phyloP scores from a whole-genome alignment of 37 sponge, comb jelly and placozoan genomes.

The Axinella damicornis region DNA sequence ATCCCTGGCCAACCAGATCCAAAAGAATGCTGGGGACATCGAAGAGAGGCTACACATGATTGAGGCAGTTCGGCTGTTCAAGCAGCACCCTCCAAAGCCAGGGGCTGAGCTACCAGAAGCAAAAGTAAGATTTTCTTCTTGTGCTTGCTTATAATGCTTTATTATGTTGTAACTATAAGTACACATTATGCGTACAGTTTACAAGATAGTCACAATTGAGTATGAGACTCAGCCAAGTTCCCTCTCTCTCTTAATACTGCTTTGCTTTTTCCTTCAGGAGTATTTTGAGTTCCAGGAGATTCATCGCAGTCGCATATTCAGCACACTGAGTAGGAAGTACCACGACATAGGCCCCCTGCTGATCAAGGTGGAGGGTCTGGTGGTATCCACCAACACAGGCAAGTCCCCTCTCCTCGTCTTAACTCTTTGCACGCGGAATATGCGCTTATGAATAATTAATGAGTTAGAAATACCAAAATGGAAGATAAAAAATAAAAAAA shows the following conservation, averaged over 20 bases:
- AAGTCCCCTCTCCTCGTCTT: constrained; percentile 81
- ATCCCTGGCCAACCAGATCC: constrained; percentile 95
- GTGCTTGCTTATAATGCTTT: too few relatives aligned
- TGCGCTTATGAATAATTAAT: too few relatives aligned
- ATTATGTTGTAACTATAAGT: too few relatives aligned
- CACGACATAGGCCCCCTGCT: constrained; percentile 96
- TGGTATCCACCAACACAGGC: constrained; percentile 94
- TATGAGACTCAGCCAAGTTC: too few relatives aligned
- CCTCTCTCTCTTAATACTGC: too few relatives aligned
- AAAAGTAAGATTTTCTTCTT: constrained; percentile 80
- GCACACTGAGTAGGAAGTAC: constrained; percentile 88
- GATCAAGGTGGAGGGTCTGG: constrained; percentile 97
- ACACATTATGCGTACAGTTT: too few relatives aligned
- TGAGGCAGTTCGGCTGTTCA: constrained; percentile 85
- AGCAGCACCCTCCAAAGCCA: constrained; percentile 71
- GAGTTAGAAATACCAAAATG: too few relatives aligned
- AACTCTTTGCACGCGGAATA: too few relatives aligned
- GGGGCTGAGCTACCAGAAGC: constrained; percentile 86
- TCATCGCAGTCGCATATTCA: constrained; percentile 55
- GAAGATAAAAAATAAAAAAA: too few relatives aligned
- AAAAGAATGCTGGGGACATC: constrained; percentile 98
- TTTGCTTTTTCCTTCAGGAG: constrained; percentile 48
- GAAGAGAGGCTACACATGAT: constrained; percentile 89
- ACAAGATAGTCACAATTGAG: too few relatives aligned
- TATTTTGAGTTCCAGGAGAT: constrained; percentile 93